A percentile compares a stretch with the other conserved stretches of the same genome.
Conservation (phyloP, 2,113 vertebrate species). For the Conger conger region DNA sequence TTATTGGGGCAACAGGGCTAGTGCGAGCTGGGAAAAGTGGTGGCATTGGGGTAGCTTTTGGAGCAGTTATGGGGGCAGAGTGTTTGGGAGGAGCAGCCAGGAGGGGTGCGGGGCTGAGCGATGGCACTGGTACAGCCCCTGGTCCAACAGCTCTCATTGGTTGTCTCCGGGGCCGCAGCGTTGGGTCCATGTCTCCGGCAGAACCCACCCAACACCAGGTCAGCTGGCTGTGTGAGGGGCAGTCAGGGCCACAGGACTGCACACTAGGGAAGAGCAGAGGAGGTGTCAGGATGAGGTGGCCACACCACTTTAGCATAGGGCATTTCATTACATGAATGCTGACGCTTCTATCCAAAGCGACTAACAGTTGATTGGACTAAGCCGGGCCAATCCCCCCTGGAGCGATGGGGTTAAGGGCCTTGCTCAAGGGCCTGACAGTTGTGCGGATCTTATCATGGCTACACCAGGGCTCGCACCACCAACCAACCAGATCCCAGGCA, state of each 20-base stretch:
- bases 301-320: too few species aligned
- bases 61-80: not conserved
- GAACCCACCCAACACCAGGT: not conserved
- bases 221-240: not conserved
- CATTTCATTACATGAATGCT: too few species aligned
- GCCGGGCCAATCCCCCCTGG: too few species aligned
- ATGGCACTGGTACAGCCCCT: not conserved
- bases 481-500: too few species aligned
- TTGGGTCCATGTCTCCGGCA: not conserved
- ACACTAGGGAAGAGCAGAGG: not conserved
- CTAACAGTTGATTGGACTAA: too few species aligned
- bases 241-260: not conserved
- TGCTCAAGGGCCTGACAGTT: too few species aligned
- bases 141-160: not conserved
- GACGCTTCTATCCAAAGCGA: too few species aligned
- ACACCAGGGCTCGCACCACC: too few species aligned
- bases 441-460: too few species aligned
- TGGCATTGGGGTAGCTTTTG: not conserved
- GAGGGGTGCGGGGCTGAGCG: not conserved
- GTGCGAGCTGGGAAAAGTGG: not conserved
- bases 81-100: not conserved
- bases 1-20: not conserved
- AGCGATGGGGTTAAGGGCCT: too few species aligned
- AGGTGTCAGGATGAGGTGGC: too few species aligned
- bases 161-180: not conserved